Evolutionary conservation across 2,797 vertebrate species (phyloP), one percentile per base, ranked within the genome.

Genomic region (Melanogrammus aeglefinus): DNA sequence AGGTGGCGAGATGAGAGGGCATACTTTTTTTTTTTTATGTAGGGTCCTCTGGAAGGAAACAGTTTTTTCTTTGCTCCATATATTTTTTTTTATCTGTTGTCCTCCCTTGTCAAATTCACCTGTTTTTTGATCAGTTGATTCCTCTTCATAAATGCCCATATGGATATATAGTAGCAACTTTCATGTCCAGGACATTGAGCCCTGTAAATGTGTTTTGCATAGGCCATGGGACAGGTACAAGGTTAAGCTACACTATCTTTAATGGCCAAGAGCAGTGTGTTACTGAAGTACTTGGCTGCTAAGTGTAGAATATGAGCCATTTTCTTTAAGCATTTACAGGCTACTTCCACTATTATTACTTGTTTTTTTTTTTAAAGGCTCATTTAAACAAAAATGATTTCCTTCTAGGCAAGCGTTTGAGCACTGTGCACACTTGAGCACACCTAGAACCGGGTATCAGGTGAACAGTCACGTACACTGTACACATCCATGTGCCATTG

Each of bases 11-110:
- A 87, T 85, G 85, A 86, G 80, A 86, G 82, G 84, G 84, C 80
- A 86, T 79, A 84, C 84, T 82, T 90, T 87, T 89, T 82, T 81
- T 85, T 85, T 87, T 82, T 79, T 82, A 83, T 72, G 75, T 70
- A 70, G 72, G 73, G 80, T 77, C 79, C 82, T 84, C 88, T 84
- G 80, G 81, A 82, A 84, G 86, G 86, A 91, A 90, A 91, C 90
- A 2, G 86, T 87, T 90, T 85, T 81, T 89, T 88, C 29, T 88
- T 89, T 88, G 86, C 79, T 83, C 74, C 83, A 80, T 77, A 82
- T 79, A 79, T 81, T 86, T 85, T 80, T 86, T 83, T 77, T 84
- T 85, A 33, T 82, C 89, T 78, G 84, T 80, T 83, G 84, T 86
- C 82, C 82, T 80, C 66, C 80, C 78, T 88, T 87, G 87, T 90